Conservation (phyloP, 2,113 vertebrate species). For the Okapia johnstoni region DNA sequence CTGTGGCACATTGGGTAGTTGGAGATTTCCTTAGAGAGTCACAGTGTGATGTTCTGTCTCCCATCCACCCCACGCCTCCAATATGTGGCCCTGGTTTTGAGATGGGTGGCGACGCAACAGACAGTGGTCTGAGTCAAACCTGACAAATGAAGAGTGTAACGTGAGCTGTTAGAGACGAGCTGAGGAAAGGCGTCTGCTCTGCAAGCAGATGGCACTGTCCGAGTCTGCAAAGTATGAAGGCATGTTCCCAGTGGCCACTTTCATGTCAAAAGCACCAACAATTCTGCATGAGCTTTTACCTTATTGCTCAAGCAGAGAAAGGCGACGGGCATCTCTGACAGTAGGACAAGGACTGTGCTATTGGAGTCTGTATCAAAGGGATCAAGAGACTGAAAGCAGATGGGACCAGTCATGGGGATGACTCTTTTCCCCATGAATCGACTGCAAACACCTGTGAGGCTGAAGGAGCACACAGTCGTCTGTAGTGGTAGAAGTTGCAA, state of each 20-base stretch:
- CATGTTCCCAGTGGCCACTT: background rate
- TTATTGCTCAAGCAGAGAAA: background rate
- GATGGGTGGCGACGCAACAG: background rate
- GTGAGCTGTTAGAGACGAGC: background rate
- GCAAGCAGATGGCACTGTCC: background rate
- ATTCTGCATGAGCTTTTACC: background rate
- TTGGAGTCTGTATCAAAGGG: background rate
- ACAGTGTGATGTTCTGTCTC: background rate
- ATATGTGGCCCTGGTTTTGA: background rate
- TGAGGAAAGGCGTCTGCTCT: background rate
- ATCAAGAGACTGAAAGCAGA: background rate
- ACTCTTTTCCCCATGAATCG: background rate
- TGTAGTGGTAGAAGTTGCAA: too few relatives aligned
- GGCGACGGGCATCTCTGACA: background rate
- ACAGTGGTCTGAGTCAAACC: background rate
- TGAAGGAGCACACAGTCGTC: rapidly evolving
- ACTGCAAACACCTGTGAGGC: background rate
- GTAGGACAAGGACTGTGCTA: background rate
- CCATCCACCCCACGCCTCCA: background rate
- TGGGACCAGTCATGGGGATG: too few relatives aligned
- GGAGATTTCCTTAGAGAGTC: background rate
- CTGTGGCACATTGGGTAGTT: background rate
- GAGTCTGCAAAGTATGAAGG: background rate
- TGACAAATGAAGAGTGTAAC: background rate
- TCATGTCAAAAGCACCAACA: background rate